These are phyloP conservation scores for Melopsittacus undulatus DNA, from an alignment of 2,797 vertebrate species.

Conservation along the genomic window DNA sequence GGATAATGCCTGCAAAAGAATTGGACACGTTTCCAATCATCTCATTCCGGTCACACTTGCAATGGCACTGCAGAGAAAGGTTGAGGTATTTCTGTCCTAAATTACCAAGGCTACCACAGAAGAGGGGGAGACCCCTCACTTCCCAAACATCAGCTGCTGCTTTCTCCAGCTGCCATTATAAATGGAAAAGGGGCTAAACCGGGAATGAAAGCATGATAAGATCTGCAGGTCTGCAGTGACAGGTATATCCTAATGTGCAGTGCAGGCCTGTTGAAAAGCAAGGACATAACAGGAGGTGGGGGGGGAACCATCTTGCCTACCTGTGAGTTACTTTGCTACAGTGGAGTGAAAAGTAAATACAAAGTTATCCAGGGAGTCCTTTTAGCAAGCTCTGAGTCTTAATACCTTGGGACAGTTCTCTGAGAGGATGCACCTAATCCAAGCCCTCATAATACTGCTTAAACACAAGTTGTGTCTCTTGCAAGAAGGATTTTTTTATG, in stretches of 20 bases:
- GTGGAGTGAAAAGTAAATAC: not conserved
- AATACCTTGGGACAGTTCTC: not conserved
- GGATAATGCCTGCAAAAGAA: constrained; percentile 89
- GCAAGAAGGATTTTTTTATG: not conserved
- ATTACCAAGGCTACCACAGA: not conserved
- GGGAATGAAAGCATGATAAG: not conserved
- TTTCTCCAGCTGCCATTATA: not conserved
- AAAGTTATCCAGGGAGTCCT: not conserved
- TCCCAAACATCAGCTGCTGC: not conserved
- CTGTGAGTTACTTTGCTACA: not conserved
- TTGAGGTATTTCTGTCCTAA: not conserved
- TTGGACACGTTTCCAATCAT: not conserved
- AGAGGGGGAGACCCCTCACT: not conserved
- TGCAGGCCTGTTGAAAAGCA: not conserved
- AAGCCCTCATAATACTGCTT: not conserved
- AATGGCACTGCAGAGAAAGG: not conserved
- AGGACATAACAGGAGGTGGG: not conserved
- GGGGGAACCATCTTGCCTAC: not conserved
- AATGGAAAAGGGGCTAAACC: not conserved
- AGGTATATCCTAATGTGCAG: not conserved
- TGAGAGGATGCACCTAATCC: not conserved
- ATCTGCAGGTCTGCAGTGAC: not conserved
- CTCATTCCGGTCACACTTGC: not conserved
- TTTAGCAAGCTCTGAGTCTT: not conserved
- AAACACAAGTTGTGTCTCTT: not conserved